A percentile compares a stretch with the other conserved stretches of the same genome.
These are phyloP conservation scores for Gallinago nigripennis DNA, from an alignment of 2,797 vertebrate species.

Conservation along the genomic window DNA sequence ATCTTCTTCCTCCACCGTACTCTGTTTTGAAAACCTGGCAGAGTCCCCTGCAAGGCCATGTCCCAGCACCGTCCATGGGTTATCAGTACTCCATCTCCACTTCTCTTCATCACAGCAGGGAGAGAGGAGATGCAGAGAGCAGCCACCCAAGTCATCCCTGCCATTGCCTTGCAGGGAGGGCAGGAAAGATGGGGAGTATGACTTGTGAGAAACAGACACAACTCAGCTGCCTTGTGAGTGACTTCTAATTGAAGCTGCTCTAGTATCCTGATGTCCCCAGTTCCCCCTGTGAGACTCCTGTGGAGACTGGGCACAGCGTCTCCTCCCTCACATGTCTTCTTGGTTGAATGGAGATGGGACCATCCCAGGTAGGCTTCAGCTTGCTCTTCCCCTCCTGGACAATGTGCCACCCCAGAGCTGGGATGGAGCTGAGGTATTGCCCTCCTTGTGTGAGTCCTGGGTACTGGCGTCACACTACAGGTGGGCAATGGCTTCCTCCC, in stretches of 20 bases:
- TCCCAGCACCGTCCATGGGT: background rate
- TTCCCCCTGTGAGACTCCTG: background rate
- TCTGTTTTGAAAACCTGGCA: background rate
- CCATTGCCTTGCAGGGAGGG: background rate
- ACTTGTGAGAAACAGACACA: background rate
- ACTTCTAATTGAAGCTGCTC: background rate
- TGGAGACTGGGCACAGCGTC: background rate
- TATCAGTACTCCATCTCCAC: background rate
- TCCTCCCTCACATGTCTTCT: background rate
- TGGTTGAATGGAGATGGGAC: background rate
- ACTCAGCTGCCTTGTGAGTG: background rate
- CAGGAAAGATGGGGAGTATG: background rate
- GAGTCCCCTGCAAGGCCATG: too few species aligned
- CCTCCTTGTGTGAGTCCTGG: fast-evolving
- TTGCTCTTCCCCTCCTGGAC: background rate
- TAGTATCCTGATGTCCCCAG: background rate
- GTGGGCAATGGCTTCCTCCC: background rate
- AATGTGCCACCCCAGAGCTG: background rate
- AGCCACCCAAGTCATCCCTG: too few species aligned
- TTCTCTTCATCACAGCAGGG: background rate
- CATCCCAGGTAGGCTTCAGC: background rate
- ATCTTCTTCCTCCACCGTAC: background rate
- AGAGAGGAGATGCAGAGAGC: background rate
- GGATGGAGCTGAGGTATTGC: background rate
- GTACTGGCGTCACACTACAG: fast-evolving